Conservation (phyloP, 2,113 vertebrate genomes). For the Anarhynchus alexandrinus region DNA sequence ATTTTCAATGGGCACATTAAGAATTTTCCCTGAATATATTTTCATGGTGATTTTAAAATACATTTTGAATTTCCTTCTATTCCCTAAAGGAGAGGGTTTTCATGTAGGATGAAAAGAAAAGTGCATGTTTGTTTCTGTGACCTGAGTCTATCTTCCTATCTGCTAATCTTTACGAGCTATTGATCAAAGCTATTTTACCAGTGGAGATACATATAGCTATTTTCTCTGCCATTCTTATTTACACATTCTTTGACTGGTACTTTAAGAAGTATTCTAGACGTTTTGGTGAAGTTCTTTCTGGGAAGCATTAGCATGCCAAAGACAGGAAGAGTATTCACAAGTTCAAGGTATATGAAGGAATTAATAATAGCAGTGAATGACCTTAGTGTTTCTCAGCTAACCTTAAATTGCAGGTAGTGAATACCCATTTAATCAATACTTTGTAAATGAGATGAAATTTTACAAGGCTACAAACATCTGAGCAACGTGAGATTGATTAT, state of each 20-base stretch:
- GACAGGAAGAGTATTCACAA: not conserved
- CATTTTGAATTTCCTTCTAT: not conserved
- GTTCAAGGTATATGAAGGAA: not conserved
- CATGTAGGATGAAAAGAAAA: not conserved
- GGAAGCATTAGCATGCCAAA: not conserved
- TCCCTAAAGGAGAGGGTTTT: not conserved
- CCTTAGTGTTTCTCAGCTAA: not conserved
- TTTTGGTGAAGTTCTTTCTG: not conserved
- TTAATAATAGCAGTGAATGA: not conserved
- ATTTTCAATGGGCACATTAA: not conserved
- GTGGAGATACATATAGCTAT: not conserved
- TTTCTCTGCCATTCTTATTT: not conserved
- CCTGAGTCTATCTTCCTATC: not conserved
- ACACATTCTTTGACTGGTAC: not conserved
- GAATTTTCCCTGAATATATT: not conserved
- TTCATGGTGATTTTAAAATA: not conserved
- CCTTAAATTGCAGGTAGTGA: not conserved
- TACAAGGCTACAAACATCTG: not conserved
- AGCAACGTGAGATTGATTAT: constrained; percentile 5
- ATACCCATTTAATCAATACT: constrained; percentile 7
- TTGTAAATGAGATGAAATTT: not conserved
- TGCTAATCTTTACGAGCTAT: not conserved
- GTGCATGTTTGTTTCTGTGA: not conserved
- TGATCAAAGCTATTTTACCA: not conserved
- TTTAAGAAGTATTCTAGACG: not conserved